A percentile compares a stretch with the other conserved stretches of the same genome.
Conservation (phyloP, 2,113 vertebrate genomes). For the Manacus vitellinus region DNA sequence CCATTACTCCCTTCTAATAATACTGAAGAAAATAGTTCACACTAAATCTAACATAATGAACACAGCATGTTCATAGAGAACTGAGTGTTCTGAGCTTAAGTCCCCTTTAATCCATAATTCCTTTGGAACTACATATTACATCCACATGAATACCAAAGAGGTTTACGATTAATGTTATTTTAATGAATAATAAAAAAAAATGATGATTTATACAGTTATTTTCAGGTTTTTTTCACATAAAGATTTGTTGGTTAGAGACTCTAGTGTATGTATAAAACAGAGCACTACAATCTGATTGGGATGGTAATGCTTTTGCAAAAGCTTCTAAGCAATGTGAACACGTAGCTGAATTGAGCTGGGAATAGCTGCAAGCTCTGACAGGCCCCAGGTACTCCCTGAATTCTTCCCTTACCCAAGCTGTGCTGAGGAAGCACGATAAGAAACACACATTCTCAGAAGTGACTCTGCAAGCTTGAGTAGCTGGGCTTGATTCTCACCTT, state of each 20-base stretch:
- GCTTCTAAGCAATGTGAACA: neutral
- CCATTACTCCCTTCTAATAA: constrained; percentile 67
- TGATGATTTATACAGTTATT: constrained; percentile 56
- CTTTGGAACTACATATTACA: constrained; percentile 67
- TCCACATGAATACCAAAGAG: constrained; percentile 67
- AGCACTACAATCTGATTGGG: neutral
- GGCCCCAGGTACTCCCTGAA: neutral
- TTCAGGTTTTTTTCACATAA: neutral
- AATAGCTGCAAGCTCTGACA: neutral
- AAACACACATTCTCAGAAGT: rapidly evolving
- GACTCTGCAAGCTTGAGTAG: neutral
- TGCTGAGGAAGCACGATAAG: rapidly evolving
- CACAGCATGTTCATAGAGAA: constrained; percentile 64
- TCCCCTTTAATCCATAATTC: constrained; percentile 68
- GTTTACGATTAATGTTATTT: constrained; percentile 69
- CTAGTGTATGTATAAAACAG: neutral
- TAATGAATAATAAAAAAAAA: constrained; percentile 72
- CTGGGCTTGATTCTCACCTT: neutral
- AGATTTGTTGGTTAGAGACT: constrained; percentile 35
- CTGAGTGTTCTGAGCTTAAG: constrained; percentile 65
- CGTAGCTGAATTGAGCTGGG: neutral
- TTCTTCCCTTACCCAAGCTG: neutral
- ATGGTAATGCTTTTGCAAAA: neutral
- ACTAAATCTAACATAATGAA: constrained; percentile 75
- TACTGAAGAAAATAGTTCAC: constrained; percentile 68